A percentile compares a stretch with the other conserved stretches of the same genome.
Conservation (phyloP, 1,140 invertebrate genomes). For the Drosophila kikkawai region DNA sequence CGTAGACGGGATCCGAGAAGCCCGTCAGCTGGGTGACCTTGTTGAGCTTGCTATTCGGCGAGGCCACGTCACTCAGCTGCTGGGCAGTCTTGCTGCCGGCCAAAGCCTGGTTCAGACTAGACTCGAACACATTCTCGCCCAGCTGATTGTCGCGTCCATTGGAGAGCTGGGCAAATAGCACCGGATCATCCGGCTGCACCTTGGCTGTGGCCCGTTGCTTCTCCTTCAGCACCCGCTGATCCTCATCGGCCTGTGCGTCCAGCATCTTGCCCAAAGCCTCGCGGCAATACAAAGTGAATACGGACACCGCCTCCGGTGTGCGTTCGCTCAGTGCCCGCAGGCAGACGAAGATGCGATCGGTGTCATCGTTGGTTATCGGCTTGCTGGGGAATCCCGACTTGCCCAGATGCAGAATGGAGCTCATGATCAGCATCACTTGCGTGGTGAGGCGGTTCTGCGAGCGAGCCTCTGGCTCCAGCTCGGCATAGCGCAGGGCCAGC, state of each 20-base stretch:
- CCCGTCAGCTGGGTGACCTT: constrained; percentile 99
- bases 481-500: constrained; percentile 89
- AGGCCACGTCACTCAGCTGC: constrained; percentile 85
- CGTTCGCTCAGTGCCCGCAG: constrained; percentile 92
- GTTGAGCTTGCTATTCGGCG: constrained; percentile 89
- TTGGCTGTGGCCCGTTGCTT: constrained; percentile 90
- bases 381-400: constrained; percentile 90
- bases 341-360: constrained; percentile 95
- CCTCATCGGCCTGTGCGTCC: constrained; percentile 90
- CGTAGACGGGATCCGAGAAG: constrained; percentile 99
- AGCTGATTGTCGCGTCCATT: constrained; percentile 90
- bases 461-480: constrained; percentile 63
- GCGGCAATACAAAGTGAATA: constrained; percentile 93
- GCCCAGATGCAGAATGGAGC: constrained; percentile 94
- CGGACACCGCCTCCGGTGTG: constrained; percentile 89
- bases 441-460: constrained; percentile 90
- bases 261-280: constrained; percentile 94
- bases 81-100: constrained; percentile 87
- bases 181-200: constrained; percentile 95
- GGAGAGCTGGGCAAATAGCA: constrained; percentile 93
- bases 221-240: constrained; percentile 85
- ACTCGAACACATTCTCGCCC: constrained; percentile 97
- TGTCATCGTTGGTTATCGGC: constrained; percentile 97
- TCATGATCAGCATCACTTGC: constrained; percentile 95
- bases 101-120: constrained; percentile 96